Evolutionary conservation across 2,797 vertebrate species (phyloP).

Genomic region (Decapterus maruadsi): DNA sequence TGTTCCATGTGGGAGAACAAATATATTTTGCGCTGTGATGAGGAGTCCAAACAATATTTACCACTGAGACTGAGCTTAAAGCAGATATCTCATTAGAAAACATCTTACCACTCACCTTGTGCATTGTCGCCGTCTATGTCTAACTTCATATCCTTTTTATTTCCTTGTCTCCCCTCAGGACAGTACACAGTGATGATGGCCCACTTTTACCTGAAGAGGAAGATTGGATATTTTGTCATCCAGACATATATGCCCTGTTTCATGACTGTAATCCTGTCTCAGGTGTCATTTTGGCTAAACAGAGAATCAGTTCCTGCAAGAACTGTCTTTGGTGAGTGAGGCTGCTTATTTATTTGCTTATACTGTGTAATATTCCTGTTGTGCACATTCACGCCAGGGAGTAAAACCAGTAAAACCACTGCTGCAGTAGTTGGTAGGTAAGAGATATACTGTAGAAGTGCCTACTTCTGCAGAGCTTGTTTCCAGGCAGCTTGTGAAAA

Average conservation of each 20-base stretch:
- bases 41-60: slow-evolving; percentile 6
- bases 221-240: slow-evolving; percentile 97
- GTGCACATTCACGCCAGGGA: slow-evolving; percentile 38
- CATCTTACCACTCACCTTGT: slow-evolving; percentile 6
- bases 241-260: slow-evolving; percentile 97
- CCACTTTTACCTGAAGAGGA: slow-evolving; percentile 96
- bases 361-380: slow-evolving; percentile 27
- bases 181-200: slow-evolving; percentile 96
- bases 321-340: slow-evolving; percentile 94
- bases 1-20: slow-evolving; percentile 6
- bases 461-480: slow-evolving; percentile 21
- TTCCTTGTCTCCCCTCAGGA: slow-evolving; percentile 77
- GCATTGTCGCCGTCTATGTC: slow-evolving; percentile 24
- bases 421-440: slow-evolving; percentile 27
- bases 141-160: slow-evolving; percentile 34
- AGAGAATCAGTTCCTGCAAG: slow-evolving; percentile 95
- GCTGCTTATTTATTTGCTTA: background rate
- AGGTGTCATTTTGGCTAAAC: slow-evolving; percentile 97
- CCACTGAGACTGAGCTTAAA: background rate
- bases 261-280: slow-evolving; percentile 96
- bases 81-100: slow-evolving; percentile 18
- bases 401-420: slow-evolving; percentile 28
- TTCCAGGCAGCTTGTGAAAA: slow-evolving; percentile 19
- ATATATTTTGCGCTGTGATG: slow-evolving; percentile 9
- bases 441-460: slow-evolving; percentile 51